These are phyloP conservation scores for Hypsopygia costalis DNA, from an alignment of 2,888 invertebrate genomes.

Conservation along the genomic window DNA sequence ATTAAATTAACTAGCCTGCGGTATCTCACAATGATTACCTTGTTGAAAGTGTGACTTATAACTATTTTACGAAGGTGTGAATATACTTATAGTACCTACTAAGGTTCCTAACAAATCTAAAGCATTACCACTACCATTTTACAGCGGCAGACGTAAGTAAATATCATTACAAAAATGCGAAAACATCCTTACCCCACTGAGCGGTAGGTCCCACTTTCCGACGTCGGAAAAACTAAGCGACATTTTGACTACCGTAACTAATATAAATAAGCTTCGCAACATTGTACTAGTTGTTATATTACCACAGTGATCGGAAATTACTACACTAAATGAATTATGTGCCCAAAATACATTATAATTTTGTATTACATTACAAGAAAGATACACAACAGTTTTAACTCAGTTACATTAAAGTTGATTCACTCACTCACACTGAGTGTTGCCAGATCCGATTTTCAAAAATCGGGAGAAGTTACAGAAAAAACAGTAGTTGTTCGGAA, in stretches of 20 bases:
- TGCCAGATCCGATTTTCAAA: too few relatives aligned
- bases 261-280: constrained; percentile 46
- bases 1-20: too few relatives aligned
- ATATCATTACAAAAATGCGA: not conserved
- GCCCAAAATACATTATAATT: constrained; percentile 32
- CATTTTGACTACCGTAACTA: constrained; percentile 46
- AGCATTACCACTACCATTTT: not conserved
- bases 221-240: constrained; percentile 79
- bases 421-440: too few relatives aligned
- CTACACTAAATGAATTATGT: constrained; percentile 21
- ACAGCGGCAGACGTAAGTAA: not conserved
- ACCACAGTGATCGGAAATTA: constrained; percentile 17
- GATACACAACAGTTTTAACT: too few relatives aligned
- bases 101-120: not conserved
- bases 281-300: constrained; percentile 33
- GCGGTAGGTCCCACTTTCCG: constrained; percentile 84
- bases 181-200: constrained; percentile 72
- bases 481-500: too few relatives aligned
- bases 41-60: not conserved
- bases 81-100: not conserved
- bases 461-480: too few relatives aligned
- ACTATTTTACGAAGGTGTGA: not conserved
- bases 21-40: not conserved
- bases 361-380: too few relatives aligned
- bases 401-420: too few relatives aligned